These are phyloP conservation scores for Empidonax traillii DNA, from an alignment of 2,113 vertebrate genomes.

Conservation along the genomic window DNA sequence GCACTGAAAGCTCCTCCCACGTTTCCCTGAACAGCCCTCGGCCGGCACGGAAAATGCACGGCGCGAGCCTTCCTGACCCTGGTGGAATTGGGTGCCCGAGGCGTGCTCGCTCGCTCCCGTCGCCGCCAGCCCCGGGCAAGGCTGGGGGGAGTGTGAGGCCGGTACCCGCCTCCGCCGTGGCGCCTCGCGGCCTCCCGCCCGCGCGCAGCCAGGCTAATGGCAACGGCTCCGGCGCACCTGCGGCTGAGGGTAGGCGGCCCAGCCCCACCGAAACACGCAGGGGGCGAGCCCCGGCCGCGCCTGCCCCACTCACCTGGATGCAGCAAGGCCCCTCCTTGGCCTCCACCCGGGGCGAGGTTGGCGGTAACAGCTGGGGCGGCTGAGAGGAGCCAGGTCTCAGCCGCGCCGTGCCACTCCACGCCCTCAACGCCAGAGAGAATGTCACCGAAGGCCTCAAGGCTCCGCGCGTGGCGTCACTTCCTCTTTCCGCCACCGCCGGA, in stretches of 20 bases:
- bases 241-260: not conserved
- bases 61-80: not conserved
- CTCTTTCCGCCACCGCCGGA: conserved; percentile 18
- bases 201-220: not conserved
- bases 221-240: not conserved
- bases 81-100: not conserved
- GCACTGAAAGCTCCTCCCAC: not conserved
- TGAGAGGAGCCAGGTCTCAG: not conserved
- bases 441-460: conserved; percentile 69
- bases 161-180: not conserved
- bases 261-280: not conserved
- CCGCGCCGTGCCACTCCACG: not conserved
- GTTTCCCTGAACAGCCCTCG: not conserved
- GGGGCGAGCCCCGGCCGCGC: not conserved
- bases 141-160: not conserved
- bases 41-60: not conserved
- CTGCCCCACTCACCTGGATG: not conserved
- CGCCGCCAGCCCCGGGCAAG: not conserved
- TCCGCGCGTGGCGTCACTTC: conserved; percentile 66
- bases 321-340: not conserved
- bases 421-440: conserved; percentile 63
- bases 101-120: not conserved
- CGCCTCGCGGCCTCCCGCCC: not conserved
- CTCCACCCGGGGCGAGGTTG: not conserved
- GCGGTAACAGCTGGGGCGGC: not conserved